phyloP scores from a whole-genome alignment of 2,797 vertebrate genomes.

The Oreortyx pictus region DNA sequence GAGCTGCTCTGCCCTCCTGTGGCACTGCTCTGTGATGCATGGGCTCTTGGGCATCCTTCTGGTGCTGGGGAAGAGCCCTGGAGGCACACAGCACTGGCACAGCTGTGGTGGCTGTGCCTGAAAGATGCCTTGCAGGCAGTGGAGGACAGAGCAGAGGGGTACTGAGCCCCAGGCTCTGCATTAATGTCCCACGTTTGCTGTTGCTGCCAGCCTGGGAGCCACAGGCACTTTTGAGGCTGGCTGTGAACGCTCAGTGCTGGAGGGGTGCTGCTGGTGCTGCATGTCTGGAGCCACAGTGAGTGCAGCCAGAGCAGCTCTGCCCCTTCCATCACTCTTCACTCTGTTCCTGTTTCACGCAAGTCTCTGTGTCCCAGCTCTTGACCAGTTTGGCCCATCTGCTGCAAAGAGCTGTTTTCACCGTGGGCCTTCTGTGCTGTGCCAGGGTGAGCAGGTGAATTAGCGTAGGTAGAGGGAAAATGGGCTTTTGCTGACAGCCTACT shows the following conservation, averaged over 20 bases:
- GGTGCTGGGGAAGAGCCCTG: not conserved
- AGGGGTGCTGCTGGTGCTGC: not conserved
- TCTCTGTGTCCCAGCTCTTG: not conserved
- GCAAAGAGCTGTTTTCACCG: not conserved
- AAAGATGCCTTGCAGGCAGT: not conserved
- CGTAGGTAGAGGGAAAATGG: not conserved
- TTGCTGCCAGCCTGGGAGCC: not conserved
- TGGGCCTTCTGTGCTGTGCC: not conserved
- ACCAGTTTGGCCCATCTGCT: not conserved
- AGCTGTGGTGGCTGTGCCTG: not conserved
- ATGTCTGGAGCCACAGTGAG: not conserved
- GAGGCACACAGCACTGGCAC: not conserved
- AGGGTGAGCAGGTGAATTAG: not conserved
- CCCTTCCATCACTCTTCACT: not conserved
- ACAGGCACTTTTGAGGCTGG: not conserved
- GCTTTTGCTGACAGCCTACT: not conserved
- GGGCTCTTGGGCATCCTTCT: not conserved
- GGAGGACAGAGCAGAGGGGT: not conserved
- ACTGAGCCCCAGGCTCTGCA: not conserved
- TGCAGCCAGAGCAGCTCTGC: not conserved
- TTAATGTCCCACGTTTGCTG: not conserved
- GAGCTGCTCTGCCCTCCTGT: not conserved
- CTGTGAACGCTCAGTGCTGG: not conserved
- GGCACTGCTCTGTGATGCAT: not conserved
- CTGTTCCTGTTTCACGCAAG: not conserved